Percentiles rank a stretch among this genome's conserved stretches.
Conservation (phyloP, 2,797 vertebrate species). For the Spinibarbus caldwelli region DNA sequence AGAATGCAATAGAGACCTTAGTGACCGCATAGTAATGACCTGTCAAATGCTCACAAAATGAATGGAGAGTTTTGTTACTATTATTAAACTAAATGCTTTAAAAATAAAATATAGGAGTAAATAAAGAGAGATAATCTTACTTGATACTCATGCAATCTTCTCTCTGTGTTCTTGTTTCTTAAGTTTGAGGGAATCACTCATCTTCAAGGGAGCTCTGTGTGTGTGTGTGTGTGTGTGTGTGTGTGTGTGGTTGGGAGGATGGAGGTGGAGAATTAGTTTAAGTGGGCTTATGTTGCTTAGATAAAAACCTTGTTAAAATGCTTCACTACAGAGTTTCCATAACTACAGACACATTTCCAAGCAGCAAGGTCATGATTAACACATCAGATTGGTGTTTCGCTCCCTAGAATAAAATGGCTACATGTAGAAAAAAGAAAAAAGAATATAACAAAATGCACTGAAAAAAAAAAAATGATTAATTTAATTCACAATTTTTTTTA, state of each 20-base stretch:
- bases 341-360: constrained; percentile 46
- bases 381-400: constrained; percentile 20
- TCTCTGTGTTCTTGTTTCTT: constrained; percentile 15
- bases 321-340: constrained; percentile 50
- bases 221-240: neutral
- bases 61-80: neutral
- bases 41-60: neutral
- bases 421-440: neutral
- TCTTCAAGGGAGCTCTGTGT: constrained; percentile 29
- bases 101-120: constrained; percentile 12
- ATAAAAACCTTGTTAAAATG: constrained; percentile 54
- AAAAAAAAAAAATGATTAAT: no score
- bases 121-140: constrained; percentile 28
- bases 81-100: neutral
- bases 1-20: neutral
- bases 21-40: neutral
- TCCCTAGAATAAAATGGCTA: constrained; percentile 20
- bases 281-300: constrained; percentile 48
- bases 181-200: constrained; percentile 40
- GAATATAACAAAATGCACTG: no score
- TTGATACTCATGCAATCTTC: constrained; percentile 21
- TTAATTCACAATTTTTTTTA: no score
- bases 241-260: constrained; percentile 3
- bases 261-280: constrained; percentile 47
- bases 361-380: constrained; percentile 37